Evolutionary conservation across 2,113 vertebrate genomes (phyloP).

Genomic region (Pluvialis apricaria): DNA sequence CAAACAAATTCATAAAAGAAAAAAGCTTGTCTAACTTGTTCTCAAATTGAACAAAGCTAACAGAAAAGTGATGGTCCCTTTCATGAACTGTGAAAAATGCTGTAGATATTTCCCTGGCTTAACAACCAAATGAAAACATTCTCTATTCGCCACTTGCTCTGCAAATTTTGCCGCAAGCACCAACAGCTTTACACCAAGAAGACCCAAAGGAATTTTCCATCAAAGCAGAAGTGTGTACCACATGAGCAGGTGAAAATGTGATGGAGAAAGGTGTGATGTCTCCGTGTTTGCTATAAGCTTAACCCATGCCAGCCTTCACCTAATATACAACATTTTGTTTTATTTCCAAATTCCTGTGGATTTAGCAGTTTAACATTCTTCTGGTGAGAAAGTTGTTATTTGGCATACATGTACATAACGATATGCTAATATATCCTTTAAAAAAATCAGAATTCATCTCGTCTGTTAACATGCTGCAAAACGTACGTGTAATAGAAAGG

Average conservation of each 20-base stretch:
- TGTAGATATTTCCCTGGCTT: conserved; percentile 24
- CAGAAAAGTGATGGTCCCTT: conserved; percentile 15
- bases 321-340: background rate
- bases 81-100: conserved; percentile 24
- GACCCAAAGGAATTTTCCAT: conserved; percentile 49
- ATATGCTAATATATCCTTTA: background rate
- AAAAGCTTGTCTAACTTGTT: background rate
- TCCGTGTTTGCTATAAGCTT: background rate
- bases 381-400: background rate
- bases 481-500: background rate
- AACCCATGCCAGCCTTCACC: conserved; percentile 12
- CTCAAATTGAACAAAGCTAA: conserved; percentile 13
- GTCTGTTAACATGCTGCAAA: background rate
- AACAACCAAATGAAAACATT: conserved; percentile 7
- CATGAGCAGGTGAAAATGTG: conserved; percentile 61
- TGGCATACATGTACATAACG: background rate
- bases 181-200: conserved; percentile 47
- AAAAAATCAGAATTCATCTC: background rate
- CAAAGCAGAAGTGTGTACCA: conserved; percentile 24
- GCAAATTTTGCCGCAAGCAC: conserved; percentile 38
- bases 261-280: conserved; percentile 44
- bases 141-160: conserved; percentile 9
- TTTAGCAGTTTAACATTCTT: background rate
- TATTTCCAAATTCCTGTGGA: background rate
- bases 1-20: background rate